Evolutionary conservation across 23 tunicate species (phyloP).

Genomic region (Diplosoma virens): DNA sequence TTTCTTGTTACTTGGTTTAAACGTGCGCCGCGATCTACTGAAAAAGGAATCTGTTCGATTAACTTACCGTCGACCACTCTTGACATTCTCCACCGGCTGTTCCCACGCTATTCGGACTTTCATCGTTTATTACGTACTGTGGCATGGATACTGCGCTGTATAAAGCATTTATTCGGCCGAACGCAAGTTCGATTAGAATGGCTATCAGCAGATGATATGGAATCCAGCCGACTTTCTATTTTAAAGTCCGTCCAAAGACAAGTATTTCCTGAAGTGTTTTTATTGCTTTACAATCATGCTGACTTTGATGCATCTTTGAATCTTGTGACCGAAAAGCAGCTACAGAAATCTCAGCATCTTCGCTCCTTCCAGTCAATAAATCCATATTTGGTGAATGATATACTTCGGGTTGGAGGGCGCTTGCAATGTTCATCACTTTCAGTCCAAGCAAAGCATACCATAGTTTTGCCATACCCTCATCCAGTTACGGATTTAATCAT

Average conservation of each 20-base stretch:
- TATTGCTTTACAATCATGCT: neutral
- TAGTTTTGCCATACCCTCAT: neutral
- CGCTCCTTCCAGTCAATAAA: neutral
- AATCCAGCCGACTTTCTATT: neutral
- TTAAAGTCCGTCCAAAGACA: neutral
- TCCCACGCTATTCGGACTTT: neutral
- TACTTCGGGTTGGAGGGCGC: neutral
- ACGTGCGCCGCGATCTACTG: too few relatives aligned
- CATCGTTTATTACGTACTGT: neutral
- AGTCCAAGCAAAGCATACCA: neutral
- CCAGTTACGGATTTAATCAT: constrained; percentile 1
- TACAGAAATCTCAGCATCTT: neutral
- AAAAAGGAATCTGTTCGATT: too few relatives aligned
- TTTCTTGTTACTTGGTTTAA: too few relatives aligned
- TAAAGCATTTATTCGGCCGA: neutral
- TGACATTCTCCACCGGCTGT: constrained; percentile 17
- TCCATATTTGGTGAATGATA: neutral
- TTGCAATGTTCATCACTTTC: neutral
- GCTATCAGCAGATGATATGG: neutral
- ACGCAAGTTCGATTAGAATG: neutral
- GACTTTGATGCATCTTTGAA: neutral
- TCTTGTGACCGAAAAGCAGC: neutral
- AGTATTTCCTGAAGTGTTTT: neutral
- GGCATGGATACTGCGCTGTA: constrained; percentile 4
- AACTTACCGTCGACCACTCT: too few relatives aligned